Evolutionary conservation across 2,888 invertebrate genomes (phyloP).

Genomic region (Barypeithes pellucidus): DNA sequence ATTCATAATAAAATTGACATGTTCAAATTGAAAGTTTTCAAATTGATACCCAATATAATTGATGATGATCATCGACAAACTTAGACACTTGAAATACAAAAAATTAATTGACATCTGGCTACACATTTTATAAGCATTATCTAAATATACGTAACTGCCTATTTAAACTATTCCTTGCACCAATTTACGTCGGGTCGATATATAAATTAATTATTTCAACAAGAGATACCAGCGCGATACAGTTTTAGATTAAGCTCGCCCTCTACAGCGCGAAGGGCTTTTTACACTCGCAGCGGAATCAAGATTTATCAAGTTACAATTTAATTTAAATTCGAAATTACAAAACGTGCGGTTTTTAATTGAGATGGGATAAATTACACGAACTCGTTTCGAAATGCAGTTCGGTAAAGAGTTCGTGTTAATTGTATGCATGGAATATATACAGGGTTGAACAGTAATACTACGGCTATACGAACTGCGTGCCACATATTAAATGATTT

Average conservation of each 20-base stretch:
- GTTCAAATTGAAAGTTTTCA: too few species aligned
- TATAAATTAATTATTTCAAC: conserved; percentile 40
- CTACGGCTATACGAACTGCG: too few species aligned
- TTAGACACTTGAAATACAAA: too few species aligned
- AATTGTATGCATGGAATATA: not conserved
- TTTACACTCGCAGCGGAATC: conserved; percentile 47
- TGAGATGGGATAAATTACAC: conserved; percentile 19
- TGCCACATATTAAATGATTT: too few species aligned
- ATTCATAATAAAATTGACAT: too few species aligned
- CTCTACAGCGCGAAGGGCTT: conserved; percentile 30
- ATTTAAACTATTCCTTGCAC: not conserved
- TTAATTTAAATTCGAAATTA: conserved; percentile 48
- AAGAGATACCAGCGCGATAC: conserved; percentile 36
- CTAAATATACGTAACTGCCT: too few species aligned
- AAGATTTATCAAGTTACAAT: conserved; percentile 54
- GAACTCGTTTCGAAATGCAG: not conserved
- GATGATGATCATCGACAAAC: too few species aligned
- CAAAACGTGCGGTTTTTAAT: conserved; percentile 34
- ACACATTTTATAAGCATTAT: too few species aligned
- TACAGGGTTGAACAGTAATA: too few species aligned
- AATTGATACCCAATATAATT: too few species aligned
- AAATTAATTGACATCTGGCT: too few species aligned
- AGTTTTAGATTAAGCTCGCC: conserved; percentile 43
- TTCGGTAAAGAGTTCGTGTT: not conserved
- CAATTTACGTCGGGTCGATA: conserved; percentile 38